A percentile compares a stretch with the other conserved stretches of the same genome.
phyloP scores from a whole-genome alignment of 2,113 vertebrate species.

The Psettodes erumei region DNA sequence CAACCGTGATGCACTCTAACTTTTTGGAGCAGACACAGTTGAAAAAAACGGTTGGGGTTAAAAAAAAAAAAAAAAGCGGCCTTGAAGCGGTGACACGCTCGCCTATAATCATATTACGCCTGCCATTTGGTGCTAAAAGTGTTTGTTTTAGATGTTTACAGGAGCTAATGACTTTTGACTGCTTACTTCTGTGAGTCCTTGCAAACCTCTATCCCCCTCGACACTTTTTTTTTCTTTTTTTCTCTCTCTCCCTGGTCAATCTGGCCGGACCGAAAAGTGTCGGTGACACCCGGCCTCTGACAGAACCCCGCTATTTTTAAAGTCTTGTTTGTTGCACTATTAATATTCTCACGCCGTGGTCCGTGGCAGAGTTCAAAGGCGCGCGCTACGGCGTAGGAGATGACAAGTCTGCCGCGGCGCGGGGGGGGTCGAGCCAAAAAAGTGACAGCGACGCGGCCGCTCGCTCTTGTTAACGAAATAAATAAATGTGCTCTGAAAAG shows the following conservation, averaged over 20 bases:
- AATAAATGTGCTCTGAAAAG: constrained; percentile 84
- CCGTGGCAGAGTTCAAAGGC: constrained; percentile 74
- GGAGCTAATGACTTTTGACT: background rate
- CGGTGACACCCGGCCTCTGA: constrained; percentile 60
- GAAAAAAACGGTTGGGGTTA: background rate
- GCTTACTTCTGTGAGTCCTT: constrained; percentile 6
- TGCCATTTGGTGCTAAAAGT: background rate
- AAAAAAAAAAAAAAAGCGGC: background rate
- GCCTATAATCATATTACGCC: background rate
- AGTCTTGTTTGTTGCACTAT: constrained; percentile 74
- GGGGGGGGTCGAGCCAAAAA: constrained; percentile 74
- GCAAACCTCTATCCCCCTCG: constrained; percentile 3
- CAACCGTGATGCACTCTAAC: background rate
- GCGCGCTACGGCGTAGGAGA: constrained; percentile 69
- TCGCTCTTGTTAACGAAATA: constrained; percentile 83
- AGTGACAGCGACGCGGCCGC: constrained; percentile 77
- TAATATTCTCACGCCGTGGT: constrained; percentile 75
- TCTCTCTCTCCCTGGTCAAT: constrained; percentile 20
- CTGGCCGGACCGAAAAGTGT: constrained; percentile 51
- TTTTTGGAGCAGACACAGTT: background rate
- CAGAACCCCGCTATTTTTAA: constrained; percentile 67
- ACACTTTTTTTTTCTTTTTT: constrained; percentile 11
- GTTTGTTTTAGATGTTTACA: background rate
- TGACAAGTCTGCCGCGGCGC: constrained; percentile 77
- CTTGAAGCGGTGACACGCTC: background rate